Evolutionary conservation across 2,888 invertebrate genomes (phyloP).

Genomic region (Sinodicranocentrus sp.): DNA sequence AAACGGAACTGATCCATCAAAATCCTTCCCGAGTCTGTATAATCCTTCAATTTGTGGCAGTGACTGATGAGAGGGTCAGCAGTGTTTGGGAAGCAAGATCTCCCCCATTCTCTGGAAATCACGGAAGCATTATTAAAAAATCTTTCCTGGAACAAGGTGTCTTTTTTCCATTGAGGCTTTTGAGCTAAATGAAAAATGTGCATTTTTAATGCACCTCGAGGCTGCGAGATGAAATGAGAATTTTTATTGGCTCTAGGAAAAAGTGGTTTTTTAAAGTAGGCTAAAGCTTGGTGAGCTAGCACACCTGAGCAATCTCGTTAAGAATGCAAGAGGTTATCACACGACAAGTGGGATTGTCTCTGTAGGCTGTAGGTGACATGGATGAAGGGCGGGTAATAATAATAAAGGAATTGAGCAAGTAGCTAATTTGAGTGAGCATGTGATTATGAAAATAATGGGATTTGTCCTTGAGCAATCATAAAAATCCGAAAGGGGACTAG

Average conservation of each 20-base stretch:
- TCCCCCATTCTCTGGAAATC: background rate
- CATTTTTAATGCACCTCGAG: background rate
- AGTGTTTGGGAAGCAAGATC: background rate
- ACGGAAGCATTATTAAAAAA: background rate
- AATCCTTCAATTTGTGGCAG: slow-evolving; percentile 12
- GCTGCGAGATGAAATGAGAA: background rate
- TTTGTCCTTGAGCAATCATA: slow-evolving; percentile 18
- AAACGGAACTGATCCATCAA: background rate
- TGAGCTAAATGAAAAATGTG: background rate
- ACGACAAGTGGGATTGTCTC: no score
- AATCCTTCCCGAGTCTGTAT: background rate
- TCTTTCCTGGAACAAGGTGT: no score
- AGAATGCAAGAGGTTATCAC: background rate
- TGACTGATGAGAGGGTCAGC: slow-evolving; percentile 17
- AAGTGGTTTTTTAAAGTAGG: background rate
- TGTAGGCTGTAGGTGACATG: no score
- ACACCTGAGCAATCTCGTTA: slow-evolving; percentile 11
- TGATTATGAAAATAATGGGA: background rate
- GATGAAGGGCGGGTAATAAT: no score
- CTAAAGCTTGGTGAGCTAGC: background rate
- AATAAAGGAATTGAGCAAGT: no score
- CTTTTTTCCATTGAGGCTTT: background rate
- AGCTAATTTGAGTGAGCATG: background rate
- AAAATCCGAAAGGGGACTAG: background rate
- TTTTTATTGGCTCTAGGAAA: no score